A percentile compares a stretch with the other conserved stretches of the same genome.
These are phyloP conservation scores for Temnothorax rugatulus DNA, from an alignment of 2,888 invertebrate species.

Conservation along the genomic window DNA sequence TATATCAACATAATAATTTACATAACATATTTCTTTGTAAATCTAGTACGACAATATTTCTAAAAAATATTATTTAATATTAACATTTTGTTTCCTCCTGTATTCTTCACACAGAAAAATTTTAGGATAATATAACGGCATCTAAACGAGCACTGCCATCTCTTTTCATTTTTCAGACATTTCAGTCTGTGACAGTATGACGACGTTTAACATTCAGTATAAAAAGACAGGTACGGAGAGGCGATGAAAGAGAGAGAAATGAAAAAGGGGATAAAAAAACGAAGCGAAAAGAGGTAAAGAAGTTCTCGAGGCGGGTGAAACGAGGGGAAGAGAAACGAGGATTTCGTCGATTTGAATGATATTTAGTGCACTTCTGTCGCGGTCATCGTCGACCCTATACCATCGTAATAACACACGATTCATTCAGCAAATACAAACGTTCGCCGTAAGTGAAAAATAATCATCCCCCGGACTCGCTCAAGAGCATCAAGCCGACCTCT, in stretches of 20 bases:
- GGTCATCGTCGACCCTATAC: conserved; percentile 21
- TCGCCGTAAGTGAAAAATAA: neutral
- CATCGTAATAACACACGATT: conserved; percentile 22
- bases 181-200: conserved; percentile 18
- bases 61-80: neutral
- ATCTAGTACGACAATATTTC: neutral
- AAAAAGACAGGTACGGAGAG: neutral
- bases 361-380: conserved; percentile 56
- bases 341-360: conserved; percentile 55
- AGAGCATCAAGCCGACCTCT: neutral
- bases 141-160: neutral
- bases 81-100: neutral
- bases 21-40: neutral
- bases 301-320: neutral
- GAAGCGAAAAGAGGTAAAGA: neutral
- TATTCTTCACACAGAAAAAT: neutral
- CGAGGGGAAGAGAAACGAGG: conserved; percentile 9
- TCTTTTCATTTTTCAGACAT: conserved; percentile 30
- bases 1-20: neutral
- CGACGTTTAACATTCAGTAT: conserved; percentile 26
- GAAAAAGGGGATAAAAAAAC: conserved; percentile 12
- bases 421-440: neutral
- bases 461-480: neutral
- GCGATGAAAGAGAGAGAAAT: conserved; percentile 21
- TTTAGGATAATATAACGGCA: conserved; percentile 23